phyloP scores from a whole-genome alignment of 2,888 invertebrate species.

The Eurois occulta region DNA sequence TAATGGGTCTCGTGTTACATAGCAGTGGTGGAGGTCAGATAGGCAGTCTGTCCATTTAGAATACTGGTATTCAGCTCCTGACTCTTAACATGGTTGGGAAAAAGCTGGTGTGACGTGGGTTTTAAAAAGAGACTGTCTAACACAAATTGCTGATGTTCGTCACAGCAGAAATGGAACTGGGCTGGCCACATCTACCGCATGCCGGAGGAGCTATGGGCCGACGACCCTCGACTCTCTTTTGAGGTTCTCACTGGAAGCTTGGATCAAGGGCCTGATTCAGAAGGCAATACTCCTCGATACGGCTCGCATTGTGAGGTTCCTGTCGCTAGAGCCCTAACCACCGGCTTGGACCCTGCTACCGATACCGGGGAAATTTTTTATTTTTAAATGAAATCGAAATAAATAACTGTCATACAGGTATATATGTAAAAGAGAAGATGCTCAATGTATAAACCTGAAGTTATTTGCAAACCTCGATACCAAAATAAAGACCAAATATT shows the following conservation, averaged over 20 bases:
- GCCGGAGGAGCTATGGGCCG: background rate
- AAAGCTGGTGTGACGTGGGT: background rate
- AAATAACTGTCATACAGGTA: background rate
- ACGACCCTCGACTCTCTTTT: background rate
- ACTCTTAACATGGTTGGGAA: background rate
- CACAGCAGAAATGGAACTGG: background rate
- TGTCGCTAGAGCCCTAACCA: background rate
- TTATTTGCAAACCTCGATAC: background rate
- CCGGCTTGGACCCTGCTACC: background rate
- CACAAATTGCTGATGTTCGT: background rate
- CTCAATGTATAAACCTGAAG: background rate
- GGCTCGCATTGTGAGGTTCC: background rate
- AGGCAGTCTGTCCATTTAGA: background rate
- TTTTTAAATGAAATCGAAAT: background rate
- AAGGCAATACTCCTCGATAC: background rate
- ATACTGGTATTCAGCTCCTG: background rate
- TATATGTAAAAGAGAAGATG: too few relatives aligned
- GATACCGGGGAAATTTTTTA: background rate
- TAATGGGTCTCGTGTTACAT: too few relatives aligned
- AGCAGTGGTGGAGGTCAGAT: background rate
- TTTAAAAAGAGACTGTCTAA: background rate
- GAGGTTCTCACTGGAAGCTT: background rate
- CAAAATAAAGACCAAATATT: constrained; percentile 6
- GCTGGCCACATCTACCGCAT: background rate
- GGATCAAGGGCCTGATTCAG: background rate